Percentiles rank a stretch among this genome's conserved stretches.
Conservation (phyloP, 1,140 invertebrate species). For the Zaprionus davidi region DNA sequence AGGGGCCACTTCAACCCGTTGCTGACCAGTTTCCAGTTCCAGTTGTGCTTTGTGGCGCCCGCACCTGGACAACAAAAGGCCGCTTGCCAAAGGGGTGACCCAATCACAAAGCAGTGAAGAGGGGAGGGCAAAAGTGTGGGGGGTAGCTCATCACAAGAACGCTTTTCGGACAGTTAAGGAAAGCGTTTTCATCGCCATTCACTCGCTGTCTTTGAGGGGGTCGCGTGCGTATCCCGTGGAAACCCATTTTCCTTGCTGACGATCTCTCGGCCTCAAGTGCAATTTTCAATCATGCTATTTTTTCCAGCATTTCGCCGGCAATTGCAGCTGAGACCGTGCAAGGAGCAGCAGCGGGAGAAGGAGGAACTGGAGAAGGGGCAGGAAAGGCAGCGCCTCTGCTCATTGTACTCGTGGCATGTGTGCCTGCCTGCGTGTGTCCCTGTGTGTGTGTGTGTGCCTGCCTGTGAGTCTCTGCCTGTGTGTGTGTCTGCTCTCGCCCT, state of each 20-base stretch:
- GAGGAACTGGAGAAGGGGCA: not conserved
- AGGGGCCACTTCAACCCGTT: conserved; percentile 62
- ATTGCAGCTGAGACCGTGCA: conserved; percentile 59
- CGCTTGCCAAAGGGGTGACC: conserved; percentile 16
- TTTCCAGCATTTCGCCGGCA: conserved; percentile 44
- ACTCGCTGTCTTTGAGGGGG: not conserved
- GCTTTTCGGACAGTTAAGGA: conserved; percentile 44
- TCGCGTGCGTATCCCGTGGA: not conserved
- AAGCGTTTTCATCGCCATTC: conserved; percentile 41
- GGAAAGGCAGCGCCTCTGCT: not conserved
- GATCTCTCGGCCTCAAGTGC: conserved; percentile 62
- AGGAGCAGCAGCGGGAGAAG: not conserved
- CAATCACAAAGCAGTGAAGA: conserved; percentile 21
- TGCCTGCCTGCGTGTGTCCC: conserved; percentile 2
- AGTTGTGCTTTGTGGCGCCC: conserved; percentile 34
- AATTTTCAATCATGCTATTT: conserved; percentile 83
- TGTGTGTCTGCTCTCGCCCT: conserved; percentile 9
- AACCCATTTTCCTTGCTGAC: conserved; percentile 21
- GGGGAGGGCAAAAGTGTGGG: not conserved
- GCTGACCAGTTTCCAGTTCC: conserved; percentile 23
- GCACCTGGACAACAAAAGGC: conserved; percentile 52
- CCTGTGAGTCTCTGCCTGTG: not conserved
- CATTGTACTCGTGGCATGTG: conserved; percentile 1
- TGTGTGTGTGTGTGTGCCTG: not conserved
- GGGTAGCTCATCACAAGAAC: conserved; percentile 28